Percentiles rank a stretch among this genome's conserved stretches.
phyloP scores from a whole-genome alignment of 2,113 vertebrate species.

The Misgurnus mizolepis region DNA sequence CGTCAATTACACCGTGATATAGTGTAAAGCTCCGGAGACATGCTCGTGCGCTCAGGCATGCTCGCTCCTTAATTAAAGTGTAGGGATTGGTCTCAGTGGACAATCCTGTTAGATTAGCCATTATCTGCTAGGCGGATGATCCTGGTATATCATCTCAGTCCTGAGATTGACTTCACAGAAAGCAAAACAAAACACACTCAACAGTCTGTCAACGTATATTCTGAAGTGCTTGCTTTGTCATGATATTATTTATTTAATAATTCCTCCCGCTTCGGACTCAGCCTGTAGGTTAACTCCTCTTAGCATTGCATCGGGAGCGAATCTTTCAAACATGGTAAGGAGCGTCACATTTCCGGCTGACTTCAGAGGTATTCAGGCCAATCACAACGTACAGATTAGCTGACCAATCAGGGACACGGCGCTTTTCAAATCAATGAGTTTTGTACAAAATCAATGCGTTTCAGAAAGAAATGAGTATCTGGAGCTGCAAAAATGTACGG shows the following conservation, averaged over 20 bases:
- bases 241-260: background rate
- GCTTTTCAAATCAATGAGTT: too few species aligned
- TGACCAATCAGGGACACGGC: too few species aligned
- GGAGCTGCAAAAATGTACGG: too few species aligned
- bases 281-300: too few species aligned
- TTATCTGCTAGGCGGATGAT: constrained; percentile 11
- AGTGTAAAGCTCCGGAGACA: background rate
- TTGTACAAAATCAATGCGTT: too few species aligned
- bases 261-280: too few species aligned
- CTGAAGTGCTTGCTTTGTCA: background rate
- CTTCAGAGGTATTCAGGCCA: too few species aligned
- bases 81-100: constrained; percentile 33
- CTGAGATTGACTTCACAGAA: constrained; percentile 13
- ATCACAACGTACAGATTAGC: too few species aligned
- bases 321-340: too few species aligned
- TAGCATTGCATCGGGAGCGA: too few species aligned
- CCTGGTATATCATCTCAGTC: constrained; percentile 4
- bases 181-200: constrained; percentile 14
- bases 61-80: constrained; percentile 34
- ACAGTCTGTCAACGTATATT: background rate
- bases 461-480: too few species aligned
- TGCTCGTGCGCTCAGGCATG: background rate
- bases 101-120: constrained; percentile 37
- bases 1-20: constrained; percentile 7
- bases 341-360: too few species aligned